These are phyloP conservation scores for Promerops cafer DNA, from an alignment of 2,113 vertebrate genomes.

Conservation along the genomic window DNA sequence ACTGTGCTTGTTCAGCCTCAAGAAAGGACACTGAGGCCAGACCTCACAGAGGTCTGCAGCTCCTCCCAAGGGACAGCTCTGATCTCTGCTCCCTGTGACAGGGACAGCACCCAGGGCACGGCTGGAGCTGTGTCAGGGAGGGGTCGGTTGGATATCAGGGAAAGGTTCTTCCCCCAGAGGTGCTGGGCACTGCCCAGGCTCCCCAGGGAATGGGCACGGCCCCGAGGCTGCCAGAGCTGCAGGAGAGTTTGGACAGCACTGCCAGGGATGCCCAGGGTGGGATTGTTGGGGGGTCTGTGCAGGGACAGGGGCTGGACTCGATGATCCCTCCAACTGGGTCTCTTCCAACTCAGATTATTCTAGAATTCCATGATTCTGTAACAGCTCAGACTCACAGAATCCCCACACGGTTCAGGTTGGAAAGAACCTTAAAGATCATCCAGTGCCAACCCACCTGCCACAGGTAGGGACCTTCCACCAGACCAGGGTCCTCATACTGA, in stretches of 20 bases:
- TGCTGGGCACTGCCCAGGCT: not conserved
- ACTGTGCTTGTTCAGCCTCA: not conserved
- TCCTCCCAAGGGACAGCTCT: not conserved
- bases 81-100: fast-evolving
- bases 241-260: fast-evolving
- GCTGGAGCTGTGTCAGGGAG: not conserved
- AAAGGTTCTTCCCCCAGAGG: not conserved
- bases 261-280: not conserved
- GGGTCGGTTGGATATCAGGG: fast-evolving
- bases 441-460: not conserved
- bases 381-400: not conserved
- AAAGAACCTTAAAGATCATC: not conserved
- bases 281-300: not conserved
- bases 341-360: not conserved
- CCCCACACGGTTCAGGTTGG: not conserved
- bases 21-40: not conserved
- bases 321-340: not conserved
- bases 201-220: not conserved
- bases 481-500: not conserved
- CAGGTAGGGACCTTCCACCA: not conserved
- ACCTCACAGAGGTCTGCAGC: not conserved
- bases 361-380: not conserved
- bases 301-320: fast-evolving
- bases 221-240: not conserved
- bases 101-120: fast-evolving